A percentile compares a stretch with the other conserved stretches of the same genome.
phyloP scores from a whole-genome alignment of 2,888 invertebrate genomes.

The Nephrocerus scutellatus region DNA sequence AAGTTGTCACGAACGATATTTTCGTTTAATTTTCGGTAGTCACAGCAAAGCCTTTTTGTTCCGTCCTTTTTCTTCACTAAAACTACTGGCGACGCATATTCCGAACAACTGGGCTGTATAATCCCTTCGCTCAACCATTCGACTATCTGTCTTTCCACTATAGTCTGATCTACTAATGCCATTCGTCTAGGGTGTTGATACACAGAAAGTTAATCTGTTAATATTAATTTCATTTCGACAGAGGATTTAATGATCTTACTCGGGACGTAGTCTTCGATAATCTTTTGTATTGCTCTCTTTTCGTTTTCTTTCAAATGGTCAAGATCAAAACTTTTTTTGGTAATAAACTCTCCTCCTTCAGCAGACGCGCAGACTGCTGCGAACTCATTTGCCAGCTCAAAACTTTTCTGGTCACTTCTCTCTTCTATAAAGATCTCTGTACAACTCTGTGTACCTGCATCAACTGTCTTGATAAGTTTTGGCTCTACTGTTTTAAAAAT shows the following conservation, averaged over 20 bases:
- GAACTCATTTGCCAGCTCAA: too few relatives aligned
- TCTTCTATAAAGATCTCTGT: too few relatives aligned
- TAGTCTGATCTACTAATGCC: slow-evolving; percentile 5
- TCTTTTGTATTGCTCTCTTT: too few relatives aligned
- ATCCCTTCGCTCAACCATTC: slow-evolving; percentile 32
- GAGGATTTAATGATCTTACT: neutral
- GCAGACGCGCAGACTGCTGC: too few relatives aligned
- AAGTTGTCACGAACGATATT: slow-evolving; percentile 16
- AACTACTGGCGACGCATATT: slow-evolving; percentile 27
- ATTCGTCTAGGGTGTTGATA: slow-evolving; percentile 9
- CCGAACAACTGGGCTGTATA: slow-evolving; percentile 29
- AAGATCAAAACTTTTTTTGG: too few relatives aligned
- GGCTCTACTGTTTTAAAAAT: too few relatives aligned
- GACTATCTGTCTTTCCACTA: slow-evolving; percentile 27
- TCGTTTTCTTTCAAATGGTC: too few relatives aligned
- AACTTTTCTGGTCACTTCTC: too few relatives aligned
- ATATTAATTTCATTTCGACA: neutral
- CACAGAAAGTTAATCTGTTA: slow-evolving; percentile 5
- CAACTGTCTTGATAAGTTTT: too few relatives aligned
- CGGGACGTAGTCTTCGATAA: slow-evolving; percentile 29
- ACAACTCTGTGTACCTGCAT: too few relatives aligned
- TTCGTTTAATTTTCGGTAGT: slow-evolving; percentile 28
- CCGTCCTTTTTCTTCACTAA: slow-evolving; percentile 24
- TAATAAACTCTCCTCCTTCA: too few relatives aligned
- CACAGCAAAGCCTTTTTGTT: slow-evolving; percentile 30